Evolutionary conservation across 2,113 vertebrate genomes (phyloP).

Genomic region (Gobio gobio): DNA sequence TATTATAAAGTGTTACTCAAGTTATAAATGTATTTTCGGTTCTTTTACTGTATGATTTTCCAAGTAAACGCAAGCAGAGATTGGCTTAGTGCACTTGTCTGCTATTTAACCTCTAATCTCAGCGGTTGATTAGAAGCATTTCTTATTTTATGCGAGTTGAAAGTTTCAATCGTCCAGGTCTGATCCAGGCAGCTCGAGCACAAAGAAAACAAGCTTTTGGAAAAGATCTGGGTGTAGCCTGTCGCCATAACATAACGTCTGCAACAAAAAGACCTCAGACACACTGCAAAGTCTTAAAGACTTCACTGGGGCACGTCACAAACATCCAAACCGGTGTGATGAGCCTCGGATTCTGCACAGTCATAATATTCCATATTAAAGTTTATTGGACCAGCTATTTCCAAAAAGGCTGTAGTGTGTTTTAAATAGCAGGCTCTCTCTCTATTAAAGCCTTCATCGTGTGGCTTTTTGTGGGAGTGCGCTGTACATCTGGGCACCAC

Average conservation of each 20-base stretch:
- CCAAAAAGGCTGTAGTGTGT: constrained; percentile 70
- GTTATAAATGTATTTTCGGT: background rate
- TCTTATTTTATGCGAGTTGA: background rate
- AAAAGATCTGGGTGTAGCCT: too few relatives aligned
- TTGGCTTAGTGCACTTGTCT: background rate
- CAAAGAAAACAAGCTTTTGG: too few relatives aligned
- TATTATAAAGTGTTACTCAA: too few relatives aligned
- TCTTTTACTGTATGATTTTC: background rate
- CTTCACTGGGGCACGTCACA: constrained; percentile 39
- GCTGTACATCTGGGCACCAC: constrained; percentile 72
- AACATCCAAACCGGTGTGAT: constrained; percentile 39
- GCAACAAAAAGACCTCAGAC: background rate
- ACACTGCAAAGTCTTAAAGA: constrained; percentile 7
- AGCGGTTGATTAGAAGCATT: background rate
- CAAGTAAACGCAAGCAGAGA: background rate
- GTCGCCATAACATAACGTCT: too few relatives aligned
- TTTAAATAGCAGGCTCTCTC: constrained; percentile 68
- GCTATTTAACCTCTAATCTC: background rate
- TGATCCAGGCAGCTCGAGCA: too few relatives aligned
- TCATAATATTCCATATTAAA: constrained; percentile 68
- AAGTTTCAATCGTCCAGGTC: background rate
- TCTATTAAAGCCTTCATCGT: constrained; percentile 74
- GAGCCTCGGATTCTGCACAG: constrained; percentile 45
- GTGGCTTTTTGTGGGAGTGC: constrained; percentile 69
- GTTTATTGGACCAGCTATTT: constrained; percentile 71